Evolutionary conservation across 2,113 vertebrate genomes (phyloP), one percentile per base, ranked within the genome.

Genomic region (Podilymbus podiceps): DNA sequence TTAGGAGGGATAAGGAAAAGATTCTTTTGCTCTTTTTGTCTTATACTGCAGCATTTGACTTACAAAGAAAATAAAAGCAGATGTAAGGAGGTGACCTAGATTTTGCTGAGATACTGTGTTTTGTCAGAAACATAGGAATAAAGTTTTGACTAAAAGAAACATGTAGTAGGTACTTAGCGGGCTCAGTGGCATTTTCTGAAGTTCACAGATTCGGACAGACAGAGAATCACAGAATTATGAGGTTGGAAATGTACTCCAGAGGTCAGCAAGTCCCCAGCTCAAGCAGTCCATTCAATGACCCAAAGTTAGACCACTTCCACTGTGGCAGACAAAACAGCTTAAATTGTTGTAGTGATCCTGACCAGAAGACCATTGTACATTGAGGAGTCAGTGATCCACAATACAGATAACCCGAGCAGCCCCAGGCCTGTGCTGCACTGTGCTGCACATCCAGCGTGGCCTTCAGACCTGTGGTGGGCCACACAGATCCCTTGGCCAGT

Each of bases 371-470:
- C 27, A 19, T 5, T 74, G 44, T 23, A 50, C 20, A 2, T 33
- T 4, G 4, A 46, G 0, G 2, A 52, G 35, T 7, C 35, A 58
- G 22, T n/a, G 72, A 83, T 59, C 16, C 16, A 24, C 28, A 30
- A 0, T 0, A 8, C 9, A 27, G 38, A 6, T 20, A 79, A 11
- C 8, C 15, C 3, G 4, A 33, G 33, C 4, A 81, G 25, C 8
- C 33, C 11, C 47, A 31, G 42, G 19, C 6, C 15, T 66, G 35
- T 62, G 35, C 35, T 21, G 8, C 33, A 28, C n/a, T 28, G 49
- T 52, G 16, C 24, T 63, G 64, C 21, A 12, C 14, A 58, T 40
- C 67, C 62, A 85, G 30, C 0, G 1, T 15, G 17, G 22, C 66
- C 23, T 38, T 59, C 38, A 64, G 55, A 40, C 24, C 18, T 11